Evolutionary conservation across 2,797 vertebrate species (phyloP), one percentile per base, ranked within the genome.

Genomic region (Ptychadena robeensis): DNA sequence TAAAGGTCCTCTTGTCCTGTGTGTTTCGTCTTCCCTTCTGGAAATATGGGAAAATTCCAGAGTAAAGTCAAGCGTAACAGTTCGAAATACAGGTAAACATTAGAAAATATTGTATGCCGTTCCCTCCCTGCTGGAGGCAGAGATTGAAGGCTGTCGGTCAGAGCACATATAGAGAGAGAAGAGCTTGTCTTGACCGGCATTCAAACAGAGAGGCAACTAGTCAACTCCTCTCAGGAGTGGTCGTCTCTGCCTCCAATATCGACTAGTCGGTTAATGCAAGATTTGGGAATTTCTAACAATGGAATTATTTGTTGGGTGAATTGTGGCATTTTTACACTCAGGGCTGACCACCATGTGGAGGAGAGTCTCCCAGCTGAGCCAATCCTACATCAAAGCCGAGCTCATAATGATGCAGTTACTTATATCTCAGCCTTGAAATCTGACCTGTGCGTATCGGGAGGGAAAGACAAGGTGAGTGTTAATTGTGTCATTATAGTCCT

Each of bases 1-100:
- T 30, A 0, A 35, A 0, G 0, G 78, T 81, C 22, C 68, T 1
- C 44, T 1, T 0, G 18, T 79, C 22, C 40, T 1, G 4, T 63
- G 25, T 28, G 10, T 61, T 61, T 4, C 66, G 76, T 65, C 82
- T 0, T 57, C 28, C 57, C 67, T 0, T 0, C n/a, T 27, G 8
- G 32, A 0, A 18, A 22, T 68, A 99, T 99, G 97, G 97, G 97
- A 34, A 97, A 96, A 86, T 92, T 96, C 68, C 97, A 99, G 89
- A 99, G 97, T 91, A 99, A 97, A 90, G 91, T 95, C 87, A 94
- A 91, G 85, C 90, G 92, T 85, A 92, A 93, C 87, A 92, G 94
- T 22, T 90, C 94, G 22, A 91, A 92, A 79, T 97, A 96, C 94
- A 96, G 95, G 97, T 98, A 90, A 75, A 22, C 40, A n/a, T n/a